Evolutionary conservation across 2,113 vertebrate genomes (phyloP).

Genomic region (Pterophyllum scalare): DNA sequence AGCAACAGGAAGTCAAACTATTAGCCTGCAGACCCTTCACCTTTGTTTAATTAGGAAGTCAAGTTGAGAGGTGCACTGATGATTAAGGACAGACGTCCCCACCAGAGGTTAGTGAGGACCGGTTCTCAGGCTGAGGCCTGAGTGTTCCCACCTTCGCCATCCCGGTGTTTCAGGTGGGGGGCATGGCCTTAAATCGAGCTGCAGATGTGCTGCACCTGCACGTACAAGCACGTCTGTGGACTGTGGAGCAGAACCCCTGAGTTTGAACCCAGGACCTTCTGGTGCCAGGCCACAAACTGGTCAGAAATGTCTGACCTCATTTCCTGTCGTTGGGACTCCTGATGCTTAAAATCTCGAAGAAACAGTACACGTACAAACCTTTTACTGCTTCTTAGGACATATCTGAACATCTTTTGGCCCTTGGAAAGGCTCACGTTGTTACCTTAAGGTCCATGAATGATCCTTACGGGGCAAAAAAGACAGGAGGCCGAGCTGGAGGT

Average conservation of each 20-base stretch:
- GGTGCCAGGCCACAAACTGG: no score
- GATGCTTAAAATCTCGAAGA: no score
- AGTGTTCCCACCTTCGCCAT: not conserved
- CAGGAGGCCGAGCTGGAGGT: no score
- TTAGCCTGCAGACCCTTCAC: not conserved
- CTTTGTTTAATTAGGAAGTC: not conserved
- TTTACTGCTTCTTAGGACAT: not conserved
- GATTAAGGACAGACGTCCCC: not conserved
- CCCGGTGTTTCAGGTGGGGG: not conserved
- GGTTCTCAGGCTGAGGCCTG: not conserved
- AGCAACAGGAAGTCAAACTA: not conserved
- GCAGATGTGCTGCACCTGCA: not conserved
- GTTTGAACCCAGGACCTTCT: no score
- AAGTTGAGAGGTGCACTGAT: no score
- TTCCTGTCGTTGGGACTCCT: no score
- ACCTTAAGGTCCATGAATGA: not conserved
- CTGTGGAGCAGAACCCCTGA: no score
- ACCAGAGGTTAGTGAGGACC: not conserved
- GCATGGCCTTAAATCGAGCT: not conserved
- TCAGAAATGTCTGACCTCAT: no score
- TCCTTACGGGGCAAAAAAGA: no score
- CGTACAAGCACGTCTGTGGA: not conserved
- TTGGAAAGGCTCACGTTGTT: not conserved
- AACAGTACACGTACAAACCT: no score
- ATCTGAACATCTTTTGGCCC: not conserved